These are phyloP conservation scores for Amphiduros pacificus DNA, from an alignment of 2,888 invertebrate species.

Conservation along the genomic window DNA sequence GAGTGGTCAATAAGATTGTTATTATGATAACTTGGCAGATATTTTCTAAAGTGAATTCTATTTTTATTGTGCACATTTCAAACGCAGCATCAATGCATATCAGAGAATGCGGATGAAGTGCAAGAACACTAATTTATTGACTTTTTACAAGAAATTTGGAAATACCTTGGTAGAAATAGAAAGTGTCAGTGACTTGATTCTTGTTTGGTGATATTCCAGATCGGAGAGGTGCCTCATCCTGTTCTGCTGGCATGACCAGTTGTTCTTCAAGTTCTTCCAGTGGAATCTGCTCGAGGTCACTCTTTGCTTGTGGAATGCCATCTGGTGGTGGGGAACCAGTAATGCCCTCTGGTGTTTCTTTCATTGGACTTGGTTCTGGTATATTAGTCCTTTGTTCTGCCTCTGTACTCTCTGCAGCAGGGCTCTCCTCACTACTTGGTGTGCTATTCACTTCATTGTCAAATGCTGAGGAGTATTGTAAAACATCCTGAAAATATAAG, in stretches of 20 bases:
- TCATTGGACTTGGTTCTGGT: background rate
- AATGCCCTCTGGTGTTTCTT: background rate
- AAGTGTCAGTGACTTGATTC: constrained; percentile 42
- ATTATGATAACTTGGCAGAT: background rate
- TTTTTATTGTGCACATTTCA: no score
- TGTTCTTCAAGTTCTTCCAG: no score
- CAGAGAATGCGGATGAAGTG: no score
- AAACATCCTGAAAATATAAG: no score
- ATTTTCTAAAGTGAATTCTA: background rate
- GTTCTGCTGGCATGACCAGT: background rate
- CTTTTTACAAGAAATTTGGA: no score
- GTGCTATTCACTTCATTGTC: no score
- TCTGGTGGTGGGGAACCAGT: no score
- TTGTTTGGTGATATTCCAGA: no score
- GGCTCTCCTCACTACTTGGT: no score
- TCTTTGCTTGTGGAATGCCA: background rate
- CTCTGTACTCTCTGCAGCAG: background rate
- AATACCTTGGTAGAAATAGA: constrained; percentile 83
- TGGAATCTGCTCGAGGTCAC: background rate
- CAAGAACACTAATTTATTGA: no score
- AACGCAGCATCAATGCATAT: no score
- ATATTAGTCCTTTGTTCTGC: background rate
- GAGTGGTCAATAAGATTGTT: background rate
- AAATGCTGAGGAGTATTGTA: background rate
- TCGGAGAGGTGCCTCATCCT: background rate